Conservation (phyloP, 2,888 invertebrate species). For the Cryptocheilus praepositus region DNA sequence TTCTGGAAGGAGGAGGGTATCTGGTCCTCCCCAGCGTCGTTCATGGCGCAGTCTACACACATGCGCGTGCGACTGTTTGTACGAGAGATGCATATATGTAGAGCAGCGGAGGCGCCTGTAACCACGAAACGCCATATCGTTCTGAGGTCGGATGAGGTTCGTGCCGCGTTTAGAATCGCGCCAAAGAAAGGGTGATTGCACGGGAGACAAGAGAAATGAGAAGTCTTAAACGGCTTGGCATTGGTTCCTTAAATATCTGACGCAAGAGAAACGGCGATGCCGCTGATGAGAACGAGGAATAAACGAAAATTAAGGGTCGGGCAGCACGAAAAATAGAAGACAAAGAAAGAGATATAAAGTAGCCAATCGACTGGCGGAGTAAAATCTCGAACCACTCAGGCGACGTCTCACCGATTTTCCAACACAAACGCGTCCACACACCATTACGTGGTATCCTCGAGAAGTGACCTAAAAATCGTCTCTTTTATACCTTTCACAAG, state of each 20-base stretch:
- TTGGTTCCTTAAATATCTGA: slow-evolving; percentile 8
- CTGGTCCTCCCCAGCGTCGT: slow-evolving; percentile 32
- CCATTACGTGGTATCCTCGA: neutral
- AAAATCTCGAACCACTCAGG: too few species aligned
- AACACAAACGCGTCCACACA: too few species aligned
- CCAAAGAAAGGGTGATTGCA: neutral
- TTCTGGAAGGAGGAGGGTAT: slow-evolving; percentile 47
- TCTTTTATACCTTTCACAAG: slow-evolving; percentile 26
- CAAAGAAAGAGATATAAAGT: neutral
- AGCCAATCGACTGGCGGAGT: too few species aligned
- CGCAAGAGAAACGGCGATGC: slow-evolving; percentile 16
- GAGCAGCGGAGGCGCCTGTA: neutral
- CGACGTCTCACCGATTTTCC: too few species aligned
- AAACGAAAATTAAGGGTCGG: neutral
- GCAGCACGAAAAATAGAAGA: neutral
- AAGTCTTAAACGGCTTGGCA: slow-evolving; percentile 19
- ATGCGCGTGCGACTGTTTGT: slow-evolving; percentile 31
- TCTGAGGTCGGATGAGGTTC: slow-evolving; percentile 53
- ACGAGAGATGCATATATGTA: slow-evolving; percentile 23
- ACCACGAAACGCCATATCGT: slow-evolving; percentile 6
- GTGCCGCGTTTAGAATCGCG: slow-evolving; percentile 46
- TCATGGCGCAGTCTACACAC: slow-evolving; percentile 6
- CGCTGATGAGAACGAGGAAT: neutral
- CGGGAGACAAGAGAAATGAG: slow-evolving; percentile 17
- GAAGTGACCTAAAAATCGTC: slow-evolving; percentile 29